Percentiles rank a stretch among this genome's conserved stretches.
These are phyloP conservation scores for Alviniconcha strummeri DNA, from an alignment of 2,888 invertebrate species.

Conservation along the genomic window DNA sequence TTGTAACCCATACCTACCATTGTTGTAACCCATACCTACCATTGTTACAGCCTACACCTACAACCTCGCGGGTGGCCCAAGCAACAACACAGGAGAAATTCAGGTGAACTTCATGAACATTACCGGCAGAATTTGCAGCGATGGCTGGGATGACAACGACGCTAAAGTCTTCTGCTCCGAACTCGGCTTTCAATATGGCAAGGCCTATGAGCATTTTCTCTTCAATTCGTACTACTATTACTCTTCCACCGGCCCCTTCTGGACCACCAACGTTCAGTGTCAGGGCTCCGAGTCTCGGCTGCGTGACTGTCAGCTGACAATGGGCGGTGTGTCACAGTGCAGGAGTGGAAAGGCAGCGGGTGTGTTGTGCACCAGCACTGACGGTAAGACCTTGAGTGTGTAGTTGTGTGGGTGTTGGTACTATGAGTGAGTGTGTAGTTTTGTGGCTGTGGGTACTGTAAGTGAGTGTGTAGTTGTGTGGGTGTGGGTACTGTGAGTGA, in stretches of 20 bases:
- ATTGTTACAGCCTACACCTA: slow-evolving; percentile 46
- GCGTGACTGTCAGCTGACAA: slow-evolving; percentile 51
- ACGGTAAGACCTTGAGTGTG: slow-evolving; percentile 46
- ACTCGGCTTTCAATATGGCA: slow-evolving; percentile 58
- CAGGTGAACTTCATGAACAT: slow-evolving; percentile 54
- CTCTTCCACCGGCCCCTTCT: slow-evolving; percentile 75
- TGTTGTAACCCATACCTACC: too few relatives aligned
- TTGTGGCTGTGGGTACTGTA: neutral
- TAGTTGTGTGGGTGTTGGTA: slow-evolving; percentile 4
- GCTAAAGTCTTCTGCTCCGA: slow-evolving; percentile 59
- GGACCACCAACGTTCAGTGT: slow-evolving; percentile 75
- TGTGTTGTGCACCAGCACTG: slow-evolving; percentile 54
- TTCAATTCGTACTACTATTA: slow-evolving; percentile 50
- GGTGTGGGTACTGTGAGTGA: neutral
- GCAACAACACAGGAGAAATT: slow-evolving; percentile 58
- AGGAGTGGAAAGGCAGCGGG: slow-evolving; percentile 57
- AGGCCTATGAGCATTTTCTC: slow-evolving; percentile 59
- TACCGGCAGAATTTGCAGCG: slow-evolving; percentile 60
- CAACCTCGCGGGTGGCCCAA: slow-evolving; percentile 46
- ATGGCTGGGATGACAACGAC: slow-evolving; percentile 58
- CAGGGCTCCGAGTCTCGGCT: slow-evolving; percentile 55
- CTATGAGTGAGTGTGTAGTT: neutral
- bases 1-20: too few relatives aligned
- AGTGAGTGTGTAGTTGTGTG: neutral
- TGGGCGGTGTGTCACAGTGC: slow-evolving; percentile 55